phyloP scores from a whole-genome alignment of 2,888 invertebrate genomes.

The Acrobasis suavella region DNA sequence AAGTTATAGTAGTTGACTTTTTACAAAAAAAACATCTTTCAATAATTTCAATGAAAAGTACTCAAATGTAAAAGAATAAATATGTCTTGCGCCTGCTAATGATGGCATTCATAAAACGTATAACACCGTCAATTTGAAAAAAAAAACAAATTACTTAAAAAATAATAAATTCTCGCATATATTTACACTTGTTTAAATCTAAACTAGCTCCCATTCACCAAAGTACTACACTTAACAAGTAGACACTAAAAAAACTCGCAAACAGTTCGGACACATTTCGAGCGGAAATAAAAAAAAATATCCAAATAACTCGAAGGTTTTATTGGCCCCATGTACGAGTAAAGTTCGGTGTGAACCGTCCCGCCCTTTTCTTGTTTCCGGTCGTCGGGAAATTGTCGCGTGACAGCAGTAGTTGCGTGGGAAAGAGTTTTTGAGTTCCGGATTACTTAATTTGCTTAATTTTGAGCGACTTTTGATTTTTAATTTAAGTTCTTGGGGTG shows the following conservation, averaged over 20 bases:
- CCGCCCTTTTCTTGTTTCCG: slow-evolving; percentile 48
- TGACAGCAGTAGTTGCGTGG: slow-evolving; percentile 23
- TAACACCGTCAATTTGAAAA: no score
- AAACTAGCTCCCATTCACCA: not conserved
- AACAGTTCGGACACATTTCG: slow-evolving; percentile 1
- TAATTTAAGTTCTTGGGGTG: not conserved
- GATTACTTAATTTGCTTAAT: slow-evolving; percentile 25
- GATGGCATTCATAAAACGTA: no score
- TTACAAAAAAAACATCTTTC: no score
- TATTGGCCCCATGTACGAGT: slow-evolving; percentile 19
- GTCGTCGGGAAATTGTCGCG: slow-evolving; percentile 32
- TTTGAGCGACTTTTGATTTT: slow-evolving; percentile 3
- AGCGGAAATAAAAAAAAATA: not conserved
- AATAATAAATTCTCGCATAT: not conserved
- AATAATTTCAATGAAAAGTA: no score
- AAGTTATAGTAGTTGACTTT: no score
- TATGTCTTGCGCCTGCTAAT: no score
- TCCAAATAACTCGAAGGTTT: slow-evolving; percentile 3
- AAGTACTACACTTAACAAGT: not conserved
- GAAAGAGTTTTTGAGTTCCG: slow-evolving; percentile 16
- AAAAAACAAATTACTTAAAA: no score
- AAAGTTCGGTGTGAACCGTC: slow-evolving; percentile 28
- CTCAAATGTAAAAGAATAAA: no score
- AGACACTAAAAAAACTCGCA: slow-evolving; percentile 3
- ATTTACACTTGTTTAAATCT: not conserved